These are phyloP conservation scores for Urocyon cinereoargenteus DNA, from an alignment of 2,797 vertebrate species.

Conservation along the genomic window DNA sequence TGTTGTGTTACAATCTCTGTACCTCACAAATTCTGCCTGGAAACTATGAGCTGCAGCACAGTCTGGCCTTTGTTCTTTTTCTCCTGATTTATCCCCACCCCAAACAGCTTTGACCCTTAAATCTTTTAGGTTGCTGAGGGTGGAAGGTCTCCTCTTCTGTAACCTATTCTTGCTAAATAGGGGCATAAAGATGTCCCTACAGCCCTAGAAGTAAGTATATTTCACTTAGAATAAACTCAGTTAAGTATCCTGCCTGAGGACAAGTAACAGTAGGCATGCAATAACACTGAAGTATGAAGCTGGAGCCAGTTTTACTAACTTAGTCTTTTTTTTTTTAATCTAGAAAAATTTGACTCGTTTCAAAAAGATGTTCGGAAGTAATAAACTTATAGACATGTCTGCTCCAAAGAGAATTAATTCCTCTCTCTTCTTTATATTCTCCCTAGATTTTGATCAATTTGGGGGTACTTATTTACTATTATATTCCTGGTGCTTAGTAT, in stretches of 20 bases:
- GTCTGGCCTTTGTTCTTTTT: neutral
- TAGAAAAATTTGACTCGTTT: neutral
- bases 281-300: neutral
- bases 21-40: neutral
- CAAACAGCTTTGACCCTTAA: neutral
- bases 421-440: neutral
- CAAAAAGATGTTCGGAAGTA: neutral
- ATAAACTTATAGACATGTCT: neutral
- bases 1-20: neutral
- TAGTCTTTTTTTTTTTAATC: neutral
- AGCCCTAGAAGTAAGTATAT: neutral
- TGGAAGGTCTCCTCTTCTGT: neutral
- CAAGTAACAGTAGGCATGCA: neutral
- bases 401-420: neutral
- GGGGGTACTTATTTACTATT: neutral
- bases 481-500: neutral
- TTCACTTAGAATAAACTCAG: neutral
- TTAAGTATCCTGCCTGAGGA: neutral
- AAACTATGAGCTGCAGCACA: neutral
- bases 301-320: neutral
- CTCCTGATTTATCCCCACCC: neutral
- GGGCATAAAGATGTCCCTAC: neutral
- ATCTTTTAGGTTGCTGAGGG: neutral
- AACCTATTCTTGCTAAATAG: neutral
- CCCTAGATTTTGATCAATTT: neutral